Base-by-base conservation (phyloP, 2,888 invertebrate species). In the Chymomyza caudatula region DNA sequence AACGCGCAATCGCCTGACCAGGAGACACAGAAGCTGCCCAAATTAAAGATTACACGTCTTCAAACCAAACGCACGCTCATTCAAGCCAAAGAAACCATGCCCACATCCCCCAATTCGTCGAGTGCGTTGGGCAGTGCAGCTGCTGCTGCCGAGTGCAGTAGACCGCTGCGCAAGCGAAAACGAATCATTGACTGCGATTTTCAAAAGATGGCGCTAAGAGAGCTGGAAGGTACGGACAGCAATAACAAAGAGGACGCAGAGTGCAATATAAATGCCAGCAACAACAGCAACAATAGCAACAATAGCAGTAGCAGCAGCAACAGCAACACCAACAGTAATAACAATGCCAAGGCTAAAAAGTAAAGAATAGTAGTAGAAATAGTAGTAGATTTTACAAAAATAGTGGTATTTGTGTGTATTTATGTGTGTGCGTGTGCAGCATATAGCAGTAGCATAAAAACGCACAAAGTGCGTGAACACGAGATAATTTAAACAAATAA, bases 131-230 rank as follows among this genome's bases (percentile, higher is more conserved):
- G 22, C 61, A 47, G 29, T 92, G 91, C 69, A 88, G 89, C 91
- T 11, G 63, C 73, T 2, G 60, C 75, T 11, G 81, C 79, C 8
- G 93, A 93, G 78, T 93, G 92, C 19, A 92, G 92, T 42, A 91
- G 93, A 72, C 93, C 93, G 4, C 81, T 93, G 73, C 89, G 93
- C 62, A 93, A 93, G 85, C 90, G 93, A 47, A 92, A 93, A 83
- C 92, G 93, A 90, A 91, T 93, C n/a, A 92, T 93, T 8, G 93
- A 93, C 75, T 90, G 90, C 73, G 90, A 90, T 78, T 90, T 89
- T 66, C 89, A 89, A 55, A 88, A 89, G 67, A 86, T 89, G 57
- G 77, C 78, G n/a, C 53, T 78, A 47, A 69, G 71, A 13, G 78
- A 77, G 15, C 67, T 68, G 54, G 84, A 83, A n/a, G 4, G 19